Evolutionary conservation across 1,140 invertebrate genomes (phyloP).

Genomic region (Heterodera carotae): DNA sequence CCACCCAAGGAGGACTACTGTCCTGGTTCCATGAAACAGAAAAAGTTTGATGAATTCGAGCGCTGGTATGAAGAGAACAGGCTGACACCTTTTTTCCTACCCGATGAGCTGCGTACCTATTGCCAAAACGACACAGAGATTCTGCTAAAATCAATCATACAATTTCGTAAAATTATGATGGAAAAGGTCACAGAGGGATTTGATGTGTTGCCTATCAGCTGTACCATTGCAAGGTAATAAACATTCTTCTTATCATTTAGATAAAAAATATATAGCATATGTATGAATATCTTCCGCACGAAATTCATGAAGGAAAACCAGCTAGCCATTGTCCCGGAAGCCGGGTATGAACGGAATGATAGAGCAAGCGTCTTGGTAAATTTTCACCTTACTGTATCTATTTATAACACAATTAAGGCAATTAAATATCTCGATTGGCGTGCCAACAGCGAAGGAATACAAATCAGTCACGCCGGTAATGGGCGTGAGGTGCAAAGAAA

Average conservation of each 20-base stretch:
- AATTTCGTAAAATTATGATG: constrained; percentile 17
- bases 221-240: constrained; percentile 4
- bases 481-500: neutral
- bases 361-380: neutral
- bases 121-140: constrained; percentile 13
- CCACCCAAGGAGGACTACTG: neutral
- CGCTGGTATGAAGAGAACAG: neutral
- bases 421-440: constrained; percentile 19
- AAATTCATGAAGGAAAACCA: constrained; percentile 2
- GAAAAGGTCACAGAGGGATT: neutral
- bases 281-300: constrained; percentile 10
- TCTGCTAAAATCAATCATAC: neutral
- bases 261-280: neutral
- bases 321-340: constrained; percentile 15
- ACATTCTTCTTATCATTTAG: no score
- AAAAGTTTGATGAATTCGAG: neutral
- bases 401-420: neutral
- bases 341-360: constrained; percentile 10
- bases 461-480: neutral
- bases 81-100: neutral
- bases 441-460: neutral
- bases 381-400: neutral
- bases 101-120: constrained; percentile 2
- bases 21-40: neutral
- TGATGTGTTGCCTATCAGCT: neutral